Percentiles rank a stretch among this genome's conserved stretches.
These are phyloP conservation scores for Catocala fraxini DNA, from an alignment of 2,888 invertebrate genomes.

Conservation along the genomic window DNA sequence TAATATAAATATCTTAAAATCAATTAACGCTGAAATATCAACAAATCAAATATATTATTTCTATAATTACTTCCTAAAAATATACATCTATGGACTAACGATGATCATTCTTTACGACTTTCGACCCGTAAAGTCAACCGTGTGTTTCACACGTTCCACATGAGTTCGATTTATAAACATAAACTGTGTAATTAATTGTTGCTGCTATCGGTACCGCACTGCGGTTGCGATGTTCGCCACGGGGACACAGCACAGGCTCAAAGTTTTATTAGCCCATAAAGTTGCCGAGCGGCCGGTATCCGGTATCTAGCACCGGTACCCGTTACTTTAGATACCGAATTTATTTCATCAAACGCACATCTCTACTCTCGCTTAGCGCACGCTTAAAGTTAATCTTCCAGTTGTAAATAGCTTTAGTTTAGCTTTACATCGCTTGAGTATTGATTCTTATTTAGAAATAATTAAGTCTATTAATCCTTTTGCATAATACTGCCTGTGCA, in stretches of 20 bases:
- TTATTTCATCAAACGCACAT: constrained; percentile 68
- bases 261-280: constrained; percentile 79
- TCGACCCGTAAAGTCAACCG: constrained; percentile 16
- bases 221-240: constrained; percentile 60
- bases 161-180: constrained; percentile 30
- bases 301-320: constrained; percentile 64
- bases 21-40: not conserved
- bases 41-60: constrained; percentile 1
- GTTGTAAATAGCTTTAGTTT: constrained; percentile 2
- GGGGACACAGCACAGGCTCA: constrained; percentile 75
- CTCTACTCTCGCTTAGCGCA: constrained; percentile 48
- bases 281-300: constrained; percentile 67
- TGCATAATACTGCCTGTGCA: too few relatives aligned
- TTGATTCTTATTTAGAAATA: not conserved
- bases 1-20: constrained; percentile 8
- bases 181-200: constrained; percentile 36
- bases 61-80: constrained; percentile 1
- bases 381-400: constrained; percentile 17
- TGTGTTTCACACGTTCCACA: constrained; percentile 43
- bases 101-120: constrained; percentile 13
- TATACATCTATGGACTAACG: not conserved
- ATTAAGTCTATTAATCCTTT: too few relatives aligned
- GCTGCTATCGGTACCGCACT: constrained; percentile 65
- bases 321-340: constrained; percentile 73
- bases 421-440: not conserved